Evolutionary conservation across 2,888 invertebrate genomes (phyloP).

Genomic region (Drosophila diplacantha): DNA sequence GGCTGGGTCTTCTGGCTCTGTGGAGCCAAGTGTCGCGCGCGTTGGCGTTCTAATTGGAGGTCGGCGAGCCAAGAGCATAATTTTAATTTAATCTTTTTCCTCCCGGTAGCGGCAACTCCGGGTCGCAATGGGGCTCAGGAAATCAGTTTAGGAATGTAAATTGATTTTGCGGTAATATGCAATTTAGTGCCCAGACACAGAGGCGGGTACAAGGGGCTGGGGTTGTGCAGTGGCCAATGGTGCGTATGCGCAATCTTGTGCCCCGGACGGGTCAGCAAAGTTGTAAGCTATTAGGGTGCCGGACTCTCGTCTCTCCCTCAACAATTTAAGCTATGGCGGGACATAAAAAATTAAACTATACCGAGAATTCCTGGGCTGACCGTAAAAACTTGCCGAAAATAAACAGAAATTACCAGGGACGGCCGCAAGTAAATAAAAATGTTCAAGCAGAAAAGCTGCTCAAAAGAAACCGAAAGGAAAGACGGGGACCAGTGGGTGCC

Average conservation of each 20-base stretch:
- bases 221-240: slow-evolving; percentile 55
- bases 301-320: slow-evolving; percentile 32
- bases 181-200: slow-evolving; percentile 52
- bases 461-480: slow-evolving; percentile 47
- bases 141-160: slow-evolving; percentile 71
- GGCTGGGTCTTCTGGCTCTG: neutral
- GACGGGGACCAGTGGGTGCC: slow-evolving; percentile 8
- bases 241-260: slow-evolving; percentile 63
- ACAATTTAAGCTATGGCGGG: slow-evolving; percentile 44
- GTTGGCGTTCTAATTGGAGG: slow-evolving; percentile 58
- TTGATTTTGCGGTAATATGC: slow-evolving; percentile 70
- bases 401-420: slow-evolving; percentile 62
- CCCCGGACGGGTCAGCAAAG: slow-evolving; percentile 52
- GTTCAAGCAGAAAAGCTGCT: slow-evolving; percentile 67
- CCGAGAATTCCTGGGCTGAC: slow-evolving; percentile 43
- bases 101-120: slow-evolving; percentile 25
- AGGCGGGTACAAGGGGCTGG: neutral
- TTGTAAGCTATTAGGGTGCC: slow-evolving; percentile 22
- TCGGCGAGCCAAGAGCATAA: slow-evolving; percentile 56
- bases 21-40: slow-evolving; percentile 41
- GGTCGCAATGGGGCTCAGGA: slow-evolving; percentile 52
- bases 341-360: slow-evolving; percentile 50
- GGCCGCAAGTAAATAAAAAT: slow-evolving; percentile 69
- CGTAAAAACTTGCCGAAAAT: slow-evolving; percentile 66
- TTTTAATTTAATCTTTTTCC: slow-evolving; percentile 71